These are phyloP conservation scores for Sussaba pulchella DNA, from an alignment of 2,888 invertebrate genomes.

Conservation along the genomic window DNA sequence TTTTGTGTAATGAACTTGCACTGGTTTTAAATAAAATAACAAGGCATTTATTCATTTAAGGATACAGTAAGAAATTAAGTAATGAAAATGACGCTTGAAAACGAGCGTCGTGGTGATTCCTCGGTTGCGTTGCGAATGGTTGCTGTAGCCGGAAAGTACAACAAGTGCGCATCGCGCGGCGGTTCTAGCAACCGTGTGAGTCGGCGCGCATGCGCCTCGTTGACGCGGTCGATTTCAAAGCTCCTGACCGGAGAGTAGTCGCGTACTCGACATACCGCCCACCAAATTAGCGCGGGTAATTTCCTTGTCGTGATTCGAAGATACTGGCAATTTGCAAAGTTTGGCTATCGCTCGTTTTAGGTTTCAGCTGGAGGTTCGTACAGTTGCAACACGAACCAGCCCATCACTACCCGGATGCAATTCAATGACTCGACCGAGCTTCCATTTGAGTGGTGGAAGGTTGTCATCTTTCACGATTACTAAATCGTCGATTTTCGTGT, in stretches of 20 bases:
- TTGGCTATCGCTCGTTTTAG: constrained; percentile 31
- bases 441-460: constrained; percentile 5
- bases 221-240: no score
- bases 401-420: constrained; percentile 3
- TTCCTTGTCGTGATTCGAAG: not conserved
- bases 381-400: constrained; percentile 2
- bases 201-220: no score
- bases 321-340: constrained; percentile 34
- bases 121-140: not conserved
- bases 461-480: constrained; percentile 6
- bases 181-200: no score
- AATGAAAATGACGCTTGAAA: no score
- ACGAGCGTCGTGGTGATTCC: not conserved
- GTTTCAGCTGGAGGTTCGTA: constrained; percentile 2
- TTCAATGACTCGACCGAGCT: constrained; percentile 1
- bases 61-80: no score
- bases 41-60: no score
- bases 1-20: no score
- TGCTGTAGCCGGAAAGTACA: not conserved
- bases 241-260: no score
- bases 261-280: constrained; percentile 26
- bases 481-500: not conserved
- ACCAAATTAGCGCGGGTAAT: constrained; percentile 33
- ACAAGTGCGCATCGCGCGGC: no score
- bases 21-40: no score